Evolutionary conservation across 2,113 vertebrate species (phyloP).

Genomic region (Aptenodytes forsteri): DNA sequence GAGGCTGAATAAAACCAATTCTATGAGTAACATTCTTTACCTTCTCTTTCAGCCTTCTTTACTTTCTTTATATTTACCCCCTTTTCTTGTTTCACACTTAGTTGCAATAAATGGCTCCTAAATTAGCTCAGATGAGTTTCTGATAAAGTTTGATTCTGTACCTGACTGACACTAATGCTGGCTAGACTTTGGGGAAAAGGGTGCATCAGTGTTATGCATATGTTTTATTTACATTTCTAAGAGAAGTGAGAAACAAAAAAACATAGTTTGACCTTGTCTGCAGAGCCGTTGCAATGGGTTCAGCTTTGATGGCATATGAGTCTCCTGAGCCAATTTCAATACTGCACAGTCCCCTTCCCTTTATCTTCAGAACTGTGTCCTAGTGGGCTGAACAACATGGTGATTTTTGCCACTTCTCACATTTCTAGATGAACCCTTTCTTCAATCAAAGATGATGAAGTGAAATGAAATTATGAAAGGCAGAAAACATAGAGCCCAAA

Average conservation of each 20-base stretch:
- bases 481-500: constrained; percentile 71
- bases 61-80: not conserved
- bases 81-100: not conserved
- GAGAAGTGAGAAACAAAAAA: not conserved
- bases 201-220: not conserved
- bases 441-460: constrained; percentile 59
- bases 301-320: not conserved
- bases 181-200: not conserved
- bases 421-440: constrained; percentile 54
- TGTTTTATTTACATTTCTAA: not conserved
- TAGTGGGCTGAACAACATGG: constrained; percentile 6
- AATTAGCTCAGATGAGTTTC: not conserved
- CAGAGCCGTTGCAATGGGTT: not conserved
- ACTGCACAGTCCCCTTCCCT: not conserved
- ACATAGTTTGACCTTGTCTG: not conserved
- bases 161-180: not conserved
- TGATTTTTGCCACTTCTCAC: constrained; percentile 13
- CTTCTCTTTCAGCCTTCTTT: not conserved
- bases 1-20: not conserved
- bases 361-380: not conserved
- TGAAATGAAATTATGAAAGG: constrained; percentile 73
- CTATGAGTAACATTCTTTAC: not conserved
- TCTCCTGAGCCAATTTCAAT: not conserved
- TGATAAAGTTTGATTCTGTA: not conserved
- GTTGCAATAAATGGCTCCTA: not conserved